Conservation (phyloP, 92 coral and sea anemone genomes). For the Porites evermanni region DNA sequence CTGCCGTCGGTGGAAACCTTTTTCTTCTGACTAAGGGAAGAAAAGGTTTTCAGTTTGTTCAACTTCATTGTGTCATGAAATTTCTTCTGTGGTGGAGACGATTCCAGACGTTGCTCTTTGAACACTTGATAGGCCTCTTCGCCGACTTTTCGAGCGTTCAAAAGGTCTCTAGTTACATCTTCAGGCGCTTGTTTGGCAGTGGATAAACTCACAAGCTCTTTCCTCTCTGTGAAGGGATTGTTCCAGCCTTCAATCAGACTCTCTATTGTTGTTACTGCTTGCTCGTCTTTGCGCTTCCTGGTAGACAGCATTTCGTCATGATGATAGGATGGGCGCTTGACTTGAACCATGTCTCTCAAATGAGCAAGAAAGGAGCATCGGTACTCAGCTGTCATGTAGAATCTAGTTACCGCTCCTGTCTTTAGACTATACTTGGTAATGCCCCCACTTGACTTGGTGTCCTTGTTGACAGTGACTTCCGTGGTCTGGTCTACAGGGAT, state of each 20-base stretch:
- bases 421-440: slow-evolving; percentile 34
- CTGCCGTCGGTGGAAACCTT: slow-evolving; percentile 30
- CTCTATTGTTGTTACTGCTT: slow-evolving; percentile 63
- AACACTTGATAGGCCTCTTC: slow-evolving; percentile 32
- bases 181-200: slow-evolving; percentile 63
- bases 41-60: slow-evolving; percentile 62
- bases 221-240: slow-evolving; percentile 50
- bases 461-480: slow-evolving; percentile 55
- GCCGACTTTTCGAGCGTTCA: slow-evolving; percentile 34
- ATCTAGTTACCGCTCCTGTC: slow-evolving; percentile 63
- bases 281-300: slow-evolving; percentile 54
- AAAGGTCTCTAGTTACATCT: background rate
- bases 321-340: slow-evolving; percentile 38
- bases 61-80: slow-evolving; percentile 45
- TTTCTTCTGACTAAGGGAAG: slow-evolving; percentile 44
- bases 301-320: slow-evolving; percentile 58
- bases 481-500: slow-evolving; percentile 61
- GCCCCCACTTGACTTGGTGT: slow-evolving; percentile 38
- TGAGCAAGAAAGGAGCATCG: slow-evolving; percentile 17
- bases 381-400: slow-evolving; percentile 69
- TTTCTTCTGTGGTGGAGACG: slow-evolving; percentile 40
- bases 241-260: slow-evolving; percentile 62
- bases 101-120: slow-evolving; percentile 8
- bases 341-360: slow-evolving; percentile 52
- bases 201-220: slow-evolving; percentile 47